Conservation (phyloP, 2,888 invertebrate genomes). For the Meghimatium bilineatum region DNA sequence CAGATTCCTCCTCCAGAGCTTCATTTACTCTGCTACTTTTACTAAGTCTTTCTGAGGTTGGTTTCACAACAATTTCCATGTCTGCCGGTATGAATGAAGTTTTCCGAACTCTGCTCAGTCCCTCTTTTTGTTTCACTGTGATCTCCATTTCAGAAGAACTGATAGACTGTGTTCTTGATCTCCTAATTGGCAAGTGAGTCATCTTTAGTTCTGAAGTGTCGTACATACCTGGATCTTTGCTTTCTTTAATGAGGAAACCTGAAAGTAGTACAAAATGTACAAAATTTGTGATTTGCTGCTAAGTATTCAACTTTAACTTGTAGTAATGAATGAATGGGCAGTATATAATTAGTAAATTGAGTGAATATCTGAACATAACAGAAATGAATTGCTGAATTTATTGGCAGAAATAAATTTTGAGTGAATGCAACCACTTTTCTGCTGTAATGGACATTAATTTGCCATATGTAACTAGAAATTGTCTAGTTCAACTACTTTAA, state of each 20-base stretch:
- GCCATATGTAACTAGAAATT: too few species aligned
- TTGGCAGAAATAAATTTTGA: too few species aligned
- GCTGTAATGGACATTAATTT: too few species aligned
- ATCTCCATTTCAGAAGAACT: constrained; percentile 18
- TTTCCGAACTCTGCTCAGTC: not conserved
- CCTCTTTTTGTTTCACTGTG: not conserved
- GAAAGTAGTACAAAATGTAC: too few species aligned
- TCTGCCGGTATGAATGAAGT: not conserved
- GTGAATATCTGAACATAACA: too few species aligned
- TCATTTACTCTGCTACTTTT: not conserved
- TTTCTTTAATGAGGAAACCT: not conserved
- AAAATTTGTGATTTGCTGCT: too few species aligned
- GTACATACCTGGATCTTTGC: not conserved
- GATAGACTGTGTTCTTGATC: not conserved
- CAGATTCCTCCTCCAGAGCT: not conserved
- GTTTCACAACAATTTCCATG: constrained; percentile 15
- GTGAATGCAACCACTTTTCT: too few species aligned
- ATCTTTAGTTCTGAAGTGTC: not conserved
- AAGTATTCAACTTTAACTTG: too few species aligned
- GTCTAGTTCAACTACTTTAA: too few species aligned
- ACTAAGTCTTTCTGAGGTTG: not conserved
- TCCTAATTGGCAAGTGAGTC: not conserved
- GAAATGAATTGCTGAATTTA: too few species aligned
- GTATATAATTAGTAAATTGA: too few species aligned
- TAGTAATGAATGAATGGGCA: too few species aligned